A percentile compares a stretch with the other conserved stretches of the same genome.
Evolutionary conservation across 2,113 vertebrate genomes (phyloP).

Genomic region (Ovis aries): DNA sequence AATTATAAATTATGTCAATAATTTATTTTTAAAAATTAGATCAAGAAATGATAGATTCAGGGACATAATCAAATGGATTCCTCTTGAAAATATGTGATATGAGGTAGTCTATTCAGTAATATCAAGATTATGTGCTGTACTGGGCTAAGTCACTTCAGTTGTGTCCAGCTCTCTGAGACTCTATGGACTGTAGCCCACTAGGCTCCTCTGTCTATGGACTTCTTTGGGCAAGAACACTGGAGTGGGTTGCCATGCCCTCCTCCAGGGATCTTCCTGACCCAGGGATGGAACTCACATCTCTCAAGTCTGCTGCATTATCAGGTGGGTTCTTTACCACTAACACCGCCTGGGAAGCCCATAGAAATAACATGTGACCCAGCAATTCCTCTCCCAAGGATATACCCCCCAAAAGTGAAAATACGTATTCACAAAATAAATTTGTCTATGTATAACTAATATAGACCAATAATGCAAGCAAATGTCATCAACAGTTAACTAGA

Average conservation of each 20-base stretch:
- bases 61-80: background rate
- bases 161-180: fast-evolving
- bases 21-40: background rate
- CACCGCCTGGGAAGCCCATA: background rate
- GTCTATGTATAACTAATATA: background rate
- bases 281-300: background rate
- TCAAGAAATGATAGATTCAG: background rate
- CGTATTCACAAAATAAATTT: background rate
- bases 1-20: background rate
- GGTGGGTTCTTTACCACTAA: background rate
- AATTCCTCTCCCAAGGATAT: background rate
- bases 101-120: background rate
- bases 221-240: background rate
- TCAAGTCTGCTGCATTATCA: background rate
- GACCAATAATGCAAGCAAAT: background rate
- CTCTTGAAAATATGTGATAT: background rate
- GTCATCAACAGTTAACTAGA: background rate
- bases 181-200: background rate
- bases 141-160: background rate
- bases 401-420: background rate
- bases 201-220: background rate
- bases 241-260: background rate
- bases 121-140: background rate
- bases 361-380: background rate
- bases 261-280: background rate